Evolutionary conservation across 2,797 vertebrate genomes (phyloP).

Genomic region (Monodelphis domestica): DNA sequence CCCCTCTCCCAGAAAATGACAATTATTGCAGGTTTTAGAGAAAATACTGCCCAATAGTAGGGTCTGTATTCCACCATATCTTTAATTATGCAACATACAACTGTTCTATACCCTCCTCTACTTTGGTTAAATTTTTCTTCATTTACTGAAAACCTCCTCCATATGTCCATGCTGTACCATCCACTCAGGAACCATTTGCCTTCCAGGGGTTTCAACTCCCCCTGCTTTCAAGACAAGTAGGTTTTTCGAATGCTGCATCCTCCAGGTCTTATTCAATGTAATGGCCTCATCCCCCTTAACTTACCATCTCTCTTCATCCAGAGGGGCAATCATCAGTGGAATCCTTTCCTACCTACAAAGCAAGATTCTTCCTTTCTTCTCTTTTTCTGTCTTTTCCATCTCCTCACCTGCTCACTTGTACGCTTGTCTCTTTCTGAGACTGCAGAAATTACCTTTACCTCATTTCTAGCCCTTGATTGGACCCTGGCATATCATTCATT

Average conservation of each 20-base stretch:
- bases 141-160: neutral
- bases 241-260: neutral
- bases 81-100: neutral
- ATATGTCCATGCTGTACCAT: neutral
- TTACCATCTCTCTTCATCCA: neutral
- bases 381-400: neutral
- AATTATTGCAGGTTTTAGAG: neutral
- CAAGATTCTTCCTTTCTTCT: neutral
- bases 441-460: neutral
- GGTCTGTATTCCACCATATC: neutral
- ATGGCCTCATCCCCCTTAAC: neutral
- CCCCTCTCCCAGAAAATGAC: neutral
- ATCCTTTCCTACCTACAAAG: neutral
- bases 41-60: neutral
- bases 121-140: neutral
- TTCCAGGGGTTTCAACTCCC: neutral
- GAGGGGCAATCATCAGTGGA: neutral
- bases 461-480: neutral
- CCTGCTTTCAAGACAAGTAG: neutral
- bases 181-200: neutral
- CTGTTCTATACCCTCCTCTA: neutral
- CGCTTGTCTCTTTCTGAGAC: neutral
- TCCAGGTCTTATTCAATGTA: neutral
- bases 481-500: neutral
- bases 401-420: neutral